Conservation (phyloP, 1,140 invertebrate species). For the Saccostrea cuccullata region DNA sequence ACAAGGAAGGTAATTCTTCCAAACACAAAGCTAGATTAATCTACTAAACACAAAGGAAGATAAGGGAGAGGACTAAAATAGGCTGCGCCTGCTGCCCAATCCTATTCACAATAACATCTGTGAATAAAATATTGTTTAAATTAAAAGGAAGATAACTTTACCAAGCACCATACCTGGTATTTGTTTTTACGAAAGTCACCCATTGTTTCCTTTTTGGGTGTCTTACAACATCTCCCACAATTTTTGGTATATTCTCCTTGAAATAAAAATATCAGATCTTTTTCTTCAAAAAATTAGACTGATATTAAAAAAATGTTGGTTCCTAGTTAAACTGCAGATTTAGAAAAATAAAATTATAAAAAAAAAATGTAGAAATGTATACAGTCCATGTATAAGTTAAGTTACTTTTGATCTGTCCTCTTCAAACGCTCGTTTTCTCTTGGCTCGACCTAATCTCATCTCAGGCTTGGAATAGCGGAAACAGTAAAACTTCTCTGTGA, state of each 20-base stretch:
- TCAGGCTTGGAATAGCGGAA: constrained; percentile 87
- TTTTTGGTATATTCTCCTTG: constrained; percentile 65
- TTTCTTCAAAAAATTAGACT: neutral
- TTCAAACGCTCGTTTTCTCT: constrained; percentile 66
- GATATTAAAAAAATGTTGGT: too few species aligned
- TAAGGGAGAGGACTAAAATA: too few species aligned
- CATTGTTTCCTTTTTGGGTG: constrained; percentile 38
- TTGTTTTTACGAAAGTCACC: constrained; percentile 56
- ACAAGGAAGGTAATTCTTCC: too few species aligned
- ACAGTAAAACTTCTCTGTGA: constrained; percentile 85
- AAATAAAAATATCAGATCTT: neutral
- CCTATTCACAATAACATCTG: too few species aligned
- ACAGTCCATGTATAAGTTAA: neutral
- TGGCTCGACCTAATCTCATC: too few species aligned
- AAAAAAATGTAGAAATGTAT: too few species aligned
- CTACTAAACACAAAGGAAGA: too few species aligned
- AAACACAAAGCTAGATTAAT: too few species aligned
- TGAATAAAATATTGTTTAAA: too few species aligned
- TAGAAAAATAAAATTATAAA: too few species aligned
- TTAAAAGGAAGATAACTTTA: neutral
- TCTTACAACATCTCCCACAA: constrained; percentile 51
- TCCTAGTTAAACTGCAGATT: too few species aligned
- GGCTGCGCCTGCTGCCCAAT: too few species aligned
- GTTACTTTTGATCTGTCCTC: constrained; percentile 47
- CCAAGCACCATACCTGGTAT: constrained; percentile 47